phyloP scores from a whole-genome alignment of 1,140 invertebrate species.

The Solenopsis invicta region DNA sequence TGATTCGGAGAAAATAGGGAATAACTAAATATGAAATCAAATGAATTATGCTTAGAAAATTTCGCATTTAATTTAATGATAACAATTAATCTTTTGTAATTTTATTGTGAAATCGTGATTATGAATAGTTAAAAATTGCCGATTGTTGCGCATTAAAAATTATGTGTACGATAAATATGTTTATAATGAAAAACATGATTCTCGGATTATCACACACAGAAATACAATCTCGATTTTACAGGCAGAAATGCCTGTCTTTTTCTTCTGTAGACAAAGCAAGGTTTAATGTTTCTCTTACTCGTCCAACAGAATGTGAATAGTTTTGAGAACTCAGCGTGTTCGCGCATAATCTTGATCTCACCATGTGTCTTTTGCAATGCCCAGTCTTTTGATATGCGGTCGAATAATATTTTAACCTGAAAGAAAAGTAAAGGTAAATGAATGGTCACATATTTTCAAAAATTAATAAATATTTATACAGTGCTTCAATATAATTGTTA shows the following conservation, averaged over 20 bases:
- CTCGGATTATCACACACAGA: not conserved
- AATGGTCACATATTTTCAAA: not conserved
- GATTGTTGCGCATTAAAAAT: not conserved
- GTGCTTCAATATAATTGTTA: too few relatives aligned
- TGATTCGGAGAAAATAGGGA: not conserved
- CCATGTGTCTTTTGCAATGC: slow-evolving; percentile 11
- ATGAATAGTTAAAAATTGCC: not conserved
- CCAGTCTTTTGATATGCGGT: slow-evolving; percentile 21
- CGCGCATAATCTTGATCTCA: slow-evolving; percentile 31
- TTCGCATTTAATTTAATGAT: slow-evolving; percentile 6
- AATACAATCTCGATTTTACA: not conserved
- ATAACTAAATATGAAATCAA: not conserved
- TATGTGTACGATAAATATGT: slow-evolving; percentile 9
- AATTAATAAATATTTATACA: too few relatives aligned
- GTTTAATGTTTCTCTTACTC: slow-evolving; percentile 23
- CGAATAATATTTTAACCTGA: slow-evolving; percentile 19
- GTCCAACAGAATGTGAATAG: not conserved
- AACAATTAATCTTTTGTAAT: not conserved
- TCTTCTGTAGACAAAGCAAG: not conserved
- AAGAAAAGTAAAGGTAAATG: not conserved
- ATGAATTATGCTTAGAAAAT: slow-evolving; percentile 12
- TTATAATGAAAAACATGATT: slow-evolving; percentile 5
- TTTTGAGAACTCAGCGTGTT: not conserved
- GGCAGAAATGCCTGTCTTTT: not conserved
- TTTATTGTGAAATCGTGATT: not conserved